phyloP scores from a whole-genome alignment of 2,797 vertebrate species.

The Carcharodon carcharias region DNA sequence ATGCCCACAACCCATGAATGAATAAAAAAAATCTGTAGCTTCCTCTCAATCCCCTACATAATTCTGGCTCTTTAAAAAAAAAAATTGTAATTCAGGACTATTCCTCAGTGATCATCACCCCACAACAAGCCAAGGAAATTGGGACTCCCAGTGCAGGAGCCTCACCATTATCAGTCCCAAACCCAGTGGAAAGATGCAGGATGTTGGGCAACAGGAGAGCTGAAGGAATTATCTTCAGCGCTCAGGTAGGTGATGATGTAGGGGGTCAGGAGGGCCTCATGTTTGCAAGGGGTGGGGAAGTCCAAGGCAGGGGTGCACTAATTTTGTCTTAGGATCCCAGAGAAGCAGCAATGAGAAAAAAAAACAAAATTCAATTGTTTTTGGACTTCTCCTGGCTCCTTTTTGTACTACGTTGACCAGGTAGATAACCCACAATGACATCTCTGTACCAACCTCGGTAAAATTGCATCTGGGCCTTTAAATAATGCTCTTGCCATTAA shows the following conservation, averaged over 20 bases:
- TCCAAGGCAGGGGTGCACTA: neutral
- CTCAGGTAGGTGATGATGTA: neutral
- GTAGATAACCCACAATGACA: too few relatives aligned
- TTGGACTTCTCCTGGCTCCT: too few relatives aligned
- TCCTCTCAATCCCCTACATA: neutral
- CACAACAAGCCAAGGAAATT: neutral
- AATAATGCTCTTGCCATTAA: too few relatives aligned
- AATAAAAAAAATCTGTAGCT: too few relatives aligned
- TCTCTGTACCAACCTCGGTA: too few relatives aligned
- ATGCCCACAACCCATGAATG: too few relatives aligned
- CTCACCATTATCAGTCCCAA: neutral
- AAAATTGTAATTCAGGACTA: neutral
- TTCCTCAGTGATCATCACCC: neutral
- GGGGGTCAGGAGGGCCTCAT: neutral
- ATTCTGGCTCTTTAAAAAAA: neutral
- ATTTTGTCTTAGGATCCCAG: neutral
- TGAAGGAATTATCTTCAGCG: neutral
- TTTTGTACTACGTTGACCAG: too few relatives aligned
- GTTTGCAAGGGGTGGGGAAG: neutral
- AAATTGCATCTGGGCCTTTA: too few relatives aligned
- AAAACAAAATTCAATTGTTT: neutral
- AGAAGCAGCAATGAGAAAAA: neutral
- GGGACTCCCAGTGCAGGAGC: neutral
- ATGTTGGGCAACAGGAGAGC: neutral
- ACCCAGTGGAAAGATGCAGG: neutral